Percentiles rank a stretch among this genome's conserved stretches.
Conservation (phyloP, 2,888 invertebrate species). For the Alloscopus bannaensis region DNA sequence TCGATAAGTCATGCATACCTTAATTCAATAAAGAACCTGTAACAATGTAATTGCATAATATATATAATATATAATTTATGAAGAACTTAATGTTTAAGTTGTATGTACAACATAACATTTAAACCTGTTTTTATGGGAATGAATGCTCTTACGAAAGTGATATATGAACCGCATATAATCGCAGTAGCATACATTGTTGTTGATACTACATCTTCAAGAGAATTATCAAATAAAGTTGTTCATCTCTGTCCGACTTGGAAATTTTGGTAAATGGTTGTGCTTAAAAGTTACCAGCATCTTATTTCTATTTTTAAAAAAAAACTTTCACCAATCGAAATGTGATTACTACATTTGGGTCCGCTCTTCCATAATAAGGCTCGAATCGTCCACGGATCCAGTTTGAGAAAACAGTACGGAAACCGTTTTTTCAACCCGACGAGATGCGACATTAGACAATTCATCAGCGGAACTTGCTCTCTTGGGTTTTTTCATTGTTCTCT, state of each 20-base stretch:
- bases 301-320: too few relatives aligned
- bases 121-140: constrained; percentile 46
- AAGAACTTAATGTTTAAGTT: background rate
- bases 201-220: constrained; percentile 11
- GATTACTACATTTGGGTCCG: too few relatives aligned
- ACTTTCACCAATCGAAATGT: too few relatives aligned
- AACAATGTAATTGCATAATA: constrained; percentile 12
- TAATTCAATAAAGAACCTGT: too few relatives aligned
- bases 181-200: constrained; percentile 3
- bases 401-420: too few relatives aligned
- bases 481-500: background rate
- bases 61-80: constrained; percentile 2
- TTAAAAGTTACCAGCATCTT: too few relatives aligned
- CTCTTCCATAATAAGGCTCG: too few relatives aligned
- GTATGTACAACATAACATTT: constrained; percentile 11
- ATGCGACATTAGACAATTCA: too few relatives aligned
- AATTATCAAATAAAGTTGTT: constrained; percentile 27
- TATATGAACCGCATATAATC: constrained; percentile 35
- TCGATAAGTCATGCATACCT: too few relatives aligned
- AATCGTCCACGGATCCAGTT: too few relatives aligned
- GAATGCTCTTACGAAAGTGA: constrained; percentile 60
- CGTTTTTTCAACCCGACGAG: too few relatives aligned
- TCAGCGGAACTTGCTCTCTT: background rate
- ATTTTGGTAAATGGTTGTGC: too few relatives aligned
- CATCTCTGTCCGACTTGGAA: constrained; percentile 7